Evolutionary conservation across 2,113 vertebrate species (phyloP), one percentile per base, ranked within the genome.

Genomic region (Corydoras maculifer): DNA sequence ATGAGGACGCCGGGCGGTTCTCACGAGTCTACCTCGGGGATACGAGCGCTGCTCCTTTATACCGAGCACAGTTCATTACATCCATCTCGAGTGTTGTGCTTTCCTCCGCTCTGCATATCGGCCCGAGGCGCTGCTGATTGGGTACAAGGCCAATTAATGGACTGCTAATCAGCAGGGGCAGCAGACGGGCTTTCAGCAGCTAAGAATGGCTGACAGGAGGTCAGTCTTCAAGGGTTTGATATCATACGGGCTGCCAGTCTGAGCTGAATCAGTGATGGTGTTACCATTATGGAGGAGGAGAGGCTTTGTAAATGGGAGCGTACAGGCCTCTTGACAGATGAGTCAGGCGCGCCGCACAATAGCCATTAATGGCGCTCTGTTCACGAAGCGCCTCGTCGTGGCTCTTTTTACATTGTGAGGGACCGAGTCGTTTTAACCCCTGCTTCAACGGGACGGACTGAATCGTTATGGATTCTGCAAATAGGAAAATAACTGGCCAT

Each of bases 321-420:
- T 58, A 75, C 69, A 77, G 76, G 75, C 75, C 73, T 77, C 77
- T 81, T 84, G 79, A 78, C 75, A 75, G 75, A 80, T 78, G 72
- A 80, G 69, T 72, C 69, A 57, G 72, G 49, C 64, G 13, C 70
- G 8, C 73, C 25, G 55, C 74, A 80, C 68, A 79, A 75, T 75
- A 78, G 77, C 74, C 70, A 70, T 76, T 81, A 77, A 70, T 75
- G 51, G 68, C 58, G 61, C 77, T 77, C 71, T 70, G 76, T 80
- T 80, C 79, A 61, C 62, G 29, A 65, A 73, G 63, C 54, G 43
- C 68, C 62, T 79, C 74, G 77, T 81, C 80, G 65, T 67, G 73
- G 73, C 67, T 25, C 59, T 63, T 73, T 76, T 58, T 74, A 60
- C 62, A 61, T 84, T 55, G 64, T 74, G 29, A 72, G 59, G 18